A percentile compares a stretch with the other conserved stretches of the same genome.
These are phyloP conservation scores for Emmelina monodactyla DNA, from an alignment of 2,888 invertebrate species.

Conservation along the genomic window DNA sequence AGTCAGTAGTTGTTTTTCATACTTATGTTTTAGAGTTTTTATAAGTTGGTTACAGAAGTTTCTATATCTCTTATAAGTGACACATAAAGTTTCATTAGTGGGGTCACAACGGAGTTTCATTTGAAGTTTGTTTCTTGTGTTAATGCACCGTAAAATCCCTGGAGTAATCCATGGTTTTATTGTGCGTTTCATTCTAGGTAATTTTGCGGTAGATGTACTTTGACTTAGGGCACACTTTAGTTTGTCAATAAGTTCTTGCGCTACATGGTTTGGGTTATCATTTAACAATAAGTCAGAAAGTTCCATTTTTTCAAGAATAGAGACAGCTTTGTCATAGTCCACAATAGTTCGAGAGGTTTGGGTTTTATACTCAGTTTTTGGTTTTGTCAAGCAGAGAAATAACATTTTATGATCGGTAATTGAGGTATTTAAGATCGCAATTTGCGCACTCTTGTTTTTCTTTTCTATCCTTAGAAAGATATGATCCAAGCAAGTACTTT, in stretches of 20 bases:
- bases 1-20: neutral
- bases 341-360: neutral
- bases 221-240: neutral
- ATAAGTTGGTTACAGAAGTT: neutral
- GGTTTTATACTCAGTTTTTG: neutral
- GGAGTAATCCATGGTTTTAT: neutral
- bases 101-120: neutral
- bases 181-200: too few relatives aligned
- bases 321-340: neutral
- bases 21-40: neutral
- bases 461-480: too few relatives aligned
- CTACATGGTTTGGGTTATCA: neutral
- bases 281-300: neutral
- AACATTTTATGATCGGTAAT: too few relatives aligned
- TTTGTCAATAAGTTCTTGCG: neutral
- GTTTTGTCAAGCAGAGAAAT: slow-evolving; percentile 6
- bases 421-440: too few relatives aligned
- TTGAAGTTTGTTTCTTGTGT: neutral
- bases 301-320: neutral
- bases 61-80: neutral
- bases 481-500: too few relatives aligned
- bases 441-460: too few relatives aligned
- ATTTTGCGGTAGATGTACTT: too few relatives aligned
- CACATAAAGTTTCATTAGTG: neutral
- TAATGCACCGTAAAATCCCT: neutral